A percentile compares a stretch with the other conserved stretches of the same genome.
Evolutionary conservation across 1,140 invertebrate species (phyloP).

Genomic region (Drosophila pruinosa): DNA sequence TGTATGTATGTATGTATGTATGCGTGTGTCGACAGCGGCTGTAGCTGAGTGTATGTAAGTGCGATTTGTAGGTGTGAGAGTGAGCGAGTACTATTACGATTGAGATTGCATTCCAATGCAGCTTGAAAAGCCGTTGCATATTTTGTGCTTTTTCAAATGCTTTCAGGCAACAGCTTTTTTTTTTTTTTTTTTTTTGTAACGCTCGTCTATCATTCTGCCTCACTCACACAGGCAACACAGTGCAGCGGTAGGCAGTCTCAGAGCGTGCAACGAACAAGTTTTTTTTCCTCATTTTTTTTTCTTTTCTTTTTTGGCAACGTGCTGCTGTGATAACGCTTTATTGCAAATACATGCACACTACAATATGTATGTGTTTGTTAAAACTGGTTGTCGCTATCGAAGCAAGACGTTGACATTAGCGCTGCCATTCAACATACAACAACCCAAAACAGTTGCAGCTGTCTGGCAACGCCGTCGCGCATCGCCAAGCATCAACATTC

Average conservation of each 20-base stretch:
- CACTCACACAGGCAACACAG: not conserved
- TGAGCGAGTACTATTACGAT: conserved; percentile 18
- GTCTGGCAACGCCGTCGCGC: conserved; percentile 50
- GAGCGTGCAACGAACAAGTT: conserved; percentile 42
- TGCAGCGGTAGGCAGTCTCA: not conserved
- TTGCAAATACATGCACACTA: conserved; percentile 13
- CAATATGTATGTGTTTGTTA: conserved; percentile 20
- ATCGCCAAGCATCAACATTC: conserved; percentile 32
- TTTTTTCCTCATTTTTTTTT: conserved; percentile 11
- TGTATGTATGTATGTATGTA: conserved; percentile 4
- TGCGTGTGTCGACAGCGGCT: conserved; percentile 3
- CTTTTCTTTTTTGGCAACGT: conserved; percentile 44
- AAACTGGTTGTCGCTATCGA: conserved; percentile 43
- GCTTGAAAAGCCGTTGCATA: conserved; percentile 48
- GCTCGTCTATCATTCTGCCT: conserved; percentile 3
- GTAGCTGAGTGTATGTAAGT: conserved; percentile 1
- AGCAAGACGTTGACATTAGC: conserved; percentile 51
- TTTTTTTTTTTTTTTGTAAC: no score
- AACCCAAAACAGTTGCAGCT: conserved; percentile 22
- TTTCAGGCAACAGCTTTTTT: conserved; percentile 18
- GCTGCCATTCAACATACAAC: conserved; percentile 28
- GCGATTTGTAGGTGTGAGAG: not conserved
- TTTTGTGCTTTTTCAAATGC: conserved; percentile 43
- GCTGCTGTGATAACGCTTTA: conserved; percentile 46
- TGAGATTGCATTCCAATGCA: conserved; percentile 56